phyloP scores from a whole-genome alignment of 2,113 vertebrate species.

The Saguinus midas region DNA sequence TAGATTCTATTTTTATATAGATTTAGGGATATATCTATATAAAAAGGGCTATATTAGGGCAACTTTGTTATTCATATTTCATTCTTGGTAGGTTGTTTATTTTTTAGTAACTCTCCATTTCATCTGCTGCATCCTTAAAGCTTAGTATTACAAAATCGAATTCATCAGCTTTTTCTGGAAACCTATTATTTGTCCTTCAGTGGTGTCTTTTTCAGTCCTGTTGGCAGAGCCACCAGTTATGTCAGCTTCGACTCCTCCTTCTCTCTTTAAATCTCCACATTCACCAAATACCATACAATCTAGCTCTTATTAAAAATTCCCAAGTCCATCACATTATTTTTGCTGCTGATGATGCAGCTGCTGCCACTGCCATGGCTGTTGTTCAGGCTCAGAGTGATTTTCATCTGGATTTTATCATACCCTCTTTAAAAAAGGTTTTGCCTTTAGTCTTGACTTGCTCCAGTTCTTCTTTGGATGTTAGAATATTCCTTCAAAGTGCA shows the following conservation, averaged over 20 bases:
- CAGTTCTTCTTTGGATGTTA: neutral
- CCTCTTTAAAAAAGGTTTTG: neutral
- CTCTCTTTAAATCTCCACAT: no score
- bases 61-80: neutral
- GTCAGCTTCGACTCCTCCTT: neutral
- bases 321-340: neutral
- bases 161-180: neutral
- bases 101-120: neutral
- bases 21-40: neutral
- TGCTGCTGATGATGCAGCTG: neutral
- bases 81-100: neutral
- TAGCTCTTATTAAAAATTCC: neutral
- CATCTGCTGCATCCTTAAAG: neutral
- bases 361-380: neutral
- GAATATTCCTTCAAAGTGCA: neutral
- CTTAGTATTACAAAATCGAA: neutral
- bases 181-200: neutral
- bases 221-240: neutral
- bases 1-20: neutral
- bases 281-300: neutral
- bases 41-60: no score
- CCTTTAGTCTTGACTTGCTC: neutral
- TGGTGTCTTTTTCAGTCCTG: neutral
- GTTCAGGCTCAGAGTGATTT: neutral
- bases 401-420: neutral